phyloP scores from a whole-genome alignment of 2,113 vertebrate genomes.

The Mus pahari region DNA sequence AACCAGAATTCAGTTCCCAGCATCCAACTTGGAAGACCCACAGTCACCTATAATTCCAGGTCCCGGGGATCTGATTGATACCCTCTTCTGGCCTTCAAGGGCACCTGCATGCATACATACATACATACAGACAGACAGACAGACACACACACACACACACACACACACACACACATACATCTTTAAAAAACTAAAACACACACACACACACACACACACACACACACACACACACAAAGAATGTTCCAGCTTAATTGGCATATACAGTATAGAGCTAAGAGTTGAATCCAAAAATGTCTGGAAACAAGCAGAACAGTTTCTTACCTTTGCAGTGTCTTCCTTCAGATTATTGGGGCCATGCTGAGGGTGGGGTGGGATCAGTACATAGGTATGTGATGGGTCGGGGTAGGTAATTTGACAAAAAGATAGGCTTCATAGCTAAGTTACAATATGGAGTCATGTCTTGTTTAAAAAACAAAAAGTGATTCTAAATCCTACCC shows the following conservation, averaged over 20 bases:
- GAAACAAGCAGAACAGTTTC: neutral
- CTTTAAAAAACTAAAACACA: too few species aligned
- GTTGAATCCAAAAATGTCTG: constrained; percentile 30
- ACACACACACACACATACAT: neutral
- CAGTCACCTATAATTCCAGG: neutral
- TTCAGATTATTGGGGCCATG: neutral
- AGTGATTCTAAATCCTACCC: neutral
- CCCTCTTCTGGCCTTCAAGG: neutral
- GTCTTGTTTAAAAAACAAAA: neutral
- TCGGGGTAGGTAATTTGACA: neutral
- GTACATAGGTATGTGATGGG: neutral
- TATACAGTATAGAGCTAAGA: neutral
- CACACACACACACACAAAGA: neutral
- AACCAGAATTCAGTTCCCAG: neutral
- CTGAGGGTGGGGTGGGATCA: neutral
- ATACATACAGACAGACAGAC: neutral
- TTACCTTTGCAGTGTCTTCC: neutral
- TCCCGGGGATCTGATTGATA: neutral
- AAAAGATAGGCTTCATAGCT: neutral
- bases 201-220: neutral
- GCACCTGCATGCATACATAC: neutral
- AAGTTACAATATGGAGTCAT: neutral
- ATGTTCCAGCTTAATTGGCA: neutral
- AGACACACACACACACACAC: neutral
- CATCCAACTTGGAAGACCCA: neutral